Evolutionary conservation across 2,113 vertebrate species (phyloP).

Genomic region (Tor tambroides): DNA sequence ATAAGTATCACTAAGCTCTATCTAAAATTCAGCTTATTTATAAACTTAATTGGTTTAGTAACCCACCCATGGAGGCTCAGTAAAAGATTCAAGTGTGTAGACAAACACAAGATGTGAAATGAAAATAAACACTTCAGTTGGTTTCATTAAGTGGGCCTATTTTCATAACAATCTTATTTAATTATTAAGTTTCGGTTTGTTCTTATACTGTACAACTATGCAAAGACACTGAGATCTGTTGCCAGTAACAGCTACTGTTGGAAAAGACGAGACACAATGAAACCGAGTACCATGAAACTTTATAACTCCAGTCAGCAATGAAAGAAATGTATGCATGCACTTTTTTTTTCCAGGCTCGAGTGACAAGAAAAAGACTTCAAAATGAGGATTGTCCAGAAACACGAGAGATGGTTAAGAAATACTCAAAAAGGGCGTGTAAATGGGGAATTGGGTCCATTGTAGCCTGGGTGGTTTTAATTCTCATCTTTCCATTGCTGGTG

Average conservation of each 20-base stretch:
- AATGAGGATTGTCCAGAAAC: conserved; percentile 48
- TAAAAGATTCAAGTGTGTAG: neutral
- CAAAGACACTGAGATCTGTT: neutral
- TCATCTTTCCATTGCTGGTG: conserved; percentile 64
- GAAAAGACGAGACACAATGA: neutral
- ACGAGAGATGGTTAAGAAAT: conserved; percentile 51
- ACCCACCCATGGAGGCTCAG: neutral
- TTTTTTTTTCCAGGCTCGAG: conserved; percentile 67
- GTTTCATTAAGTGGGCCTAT: neutral
- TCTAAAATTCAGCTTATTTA: neutral
- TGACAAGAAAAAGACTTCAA: conserved; percentile 63
- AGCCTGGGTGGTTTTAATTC: conserved; percentile 66
- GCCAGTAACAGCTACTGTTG: neutral
- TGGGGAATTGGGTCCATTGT: conserved; percentile 72
- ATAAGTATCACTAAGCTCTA: neutral
- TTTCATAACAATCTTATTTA: neutral
- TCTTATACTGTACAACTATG: neutral
- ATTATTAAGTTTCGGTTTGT: neutral
- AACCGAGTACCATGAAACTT: neutral
- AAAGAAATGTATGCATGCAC: neutral
- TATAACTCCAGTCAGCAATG: neutral
- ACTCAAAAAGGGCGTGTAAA: conserved; percentile 65
- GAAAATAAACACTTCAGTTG: neutral
- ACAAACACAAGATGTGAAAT: neutral
- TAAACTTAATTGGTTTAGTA: neutral